Base-by-base conservation (phyloP, 2,888 invertebrate species). In the Cosmopolites sordidus region DNA sequence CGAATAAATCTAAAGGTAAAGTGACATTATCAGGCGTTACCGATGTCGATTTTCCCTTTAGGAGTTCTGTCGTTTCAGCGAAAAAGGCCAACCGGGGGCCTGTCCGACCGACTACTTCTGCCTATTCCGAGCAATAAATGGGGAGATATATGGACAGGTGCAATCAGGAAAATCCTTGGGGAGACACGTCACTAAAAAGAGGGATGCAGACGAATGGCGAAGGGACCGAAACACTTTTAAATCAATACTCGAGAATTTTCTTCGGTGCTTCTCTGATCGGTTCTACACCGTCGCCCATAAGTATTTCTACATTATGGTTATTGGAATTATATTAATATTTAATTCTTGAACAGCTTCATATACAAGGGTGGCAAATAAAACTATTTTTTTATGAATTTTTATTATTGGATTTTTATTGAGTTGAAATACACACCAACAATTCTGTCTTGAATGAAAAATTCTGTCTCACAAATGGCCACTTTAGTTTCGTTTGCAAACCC, bases 131-230 rank as follows among this genome's bases (percentile, higher is more conserved):
- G 66, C 65, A 67, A 69, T 67, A 68, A 66, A 65, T 66, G 66
- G 66, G 64, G 67, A 68, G 68, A 69, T 69, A 67, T 71, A 71
- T 70, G 70, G 73, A 72, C 73, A 73, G 73, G 73, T 73, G 71
- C 71, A 73, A 73, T 73, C 72, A 71, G 71, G 67, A 66, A 64
- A 65, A 64, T 72, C 72, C 70, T 66, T 58, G 62, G 71, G 71
- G 72, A 72, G 66, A 69, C 67, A 67, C 71, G 70, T 73, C 72
- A 70, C 68, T 66, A 62, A 68, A 69, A 68, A 67, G 66, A 68
- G 68, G 67, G 68, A 65, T 54, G 59, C 61, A 68, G 68, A 68
- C 66, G 69, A 66, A 68, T 68, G 68, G 66, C 58, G 64, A 64
- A 66, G 65, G 66, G 70, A 70, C 68, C 70, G 65, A 71, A 71